Base-by-base conservation (phyloP, 1,140 invertebrate species). In the Drosophila kurseongensis region DNA sequence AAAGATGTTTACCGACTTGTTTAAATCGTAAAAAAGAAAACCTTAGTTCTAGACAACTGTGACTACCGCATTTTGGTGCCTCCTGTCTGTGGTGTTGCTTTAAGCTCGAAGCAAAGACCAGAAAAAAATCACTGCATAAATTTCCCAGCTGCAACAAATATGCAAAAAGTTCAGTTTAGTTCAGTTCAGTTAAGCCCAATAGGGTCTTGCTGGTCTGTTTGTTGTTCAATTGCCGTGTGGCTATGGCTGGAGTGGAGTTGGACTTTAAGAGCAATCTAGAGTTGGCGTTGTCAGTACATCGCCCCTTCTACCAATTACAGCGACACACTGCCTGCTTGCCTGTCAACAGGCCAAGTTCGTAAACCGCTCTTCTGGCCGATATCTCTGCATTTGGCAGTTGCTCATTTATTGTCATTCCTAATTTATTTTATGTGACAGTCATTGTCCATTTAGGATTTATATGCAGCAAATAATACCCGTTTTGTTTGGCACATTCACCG, bases 401-500 rank as follows among this genome's bases (percentile, higher is more conserved):
- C 75, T 89, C 84, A 89, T 90, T 89, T 89, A 80, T 89, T 89
- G 84, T 84, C 84, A 83, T 84, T 84, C 80, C 73, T 89, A 89
- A 89, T 89, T 89, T 89, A 89, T 89, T 89, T 89, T 63, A 72
- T 66, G 67, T 89, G 84, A 89, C 84, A 89, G 77, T 89, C 85
- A 89, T 89, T 89, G 84, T 89, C 84, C 84, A 80, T 89, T 89
- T 89, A 78, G 77, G 85, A 89, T 89, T 89, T 89, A 89, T 89
- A 89, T 80, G 61, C 84, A 89, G 74, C 68, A 74, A 60, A 77
- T 58, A 83, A 63, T 38, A 48, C 29, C 40, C 41, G 4, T 56
- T 47, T 59, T 55, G 67, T 42, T 61, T 57, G 35, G 44, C 45
- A 54, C 58, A 44, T 42, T 44, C 60, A 56, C 51, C 40, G 40